Conservation (phyloP, 2,113 vertebrate species). For the Phalacrocorax aristotelis region DNA sequence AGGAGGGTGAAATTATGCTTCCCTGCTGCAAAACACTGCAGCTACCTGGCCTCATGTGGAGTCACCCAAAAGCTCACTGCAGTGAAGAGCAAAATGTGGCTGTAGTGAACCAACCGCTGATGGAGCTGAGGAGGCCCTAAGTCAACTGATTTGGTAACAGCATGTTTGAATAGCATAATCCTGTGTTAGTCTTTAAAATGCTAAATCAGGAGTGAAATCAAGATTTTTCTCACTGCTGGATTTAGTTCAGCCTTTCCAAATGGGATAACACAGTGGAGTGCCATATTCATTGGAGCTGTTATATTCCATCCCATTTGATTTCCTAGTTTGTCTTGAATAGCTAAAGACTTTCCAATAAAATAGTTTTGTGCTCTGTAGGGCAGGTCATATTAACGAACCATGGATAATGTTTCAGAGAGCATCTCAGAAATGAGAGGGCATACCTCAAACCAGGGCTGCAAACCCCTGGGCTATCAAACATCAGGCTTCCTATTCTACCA, state of each 20-base stretch:
- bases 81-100: neutral
- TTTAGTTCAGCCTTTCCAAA: slow-evolving; percentile 11
- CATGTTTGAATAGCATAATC: neutral
- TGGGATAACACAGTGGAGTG: neutral
- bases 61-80: neutral
- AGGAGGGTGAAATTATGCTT: neutral
- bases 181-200: neutral
- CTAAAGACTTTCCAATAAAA: neutral
- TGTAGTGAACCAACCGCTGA: neutral
- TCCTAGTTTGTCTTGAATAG: neutral
- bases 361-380: neutral
- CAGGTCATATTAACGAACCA: neutral
- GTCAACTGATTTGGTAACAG: neutral
- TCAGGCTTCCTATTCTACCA: neutral
- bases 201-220: slow-evolving; percentile 28
- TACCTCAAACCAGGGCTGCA: neutral
- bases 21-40: neutral
- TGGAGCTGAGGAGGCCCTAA: neutral
- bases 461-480: neutral
- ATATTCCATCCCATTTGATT: neutral
- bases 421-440: neutral
- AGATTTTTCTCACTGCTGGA: neutral
- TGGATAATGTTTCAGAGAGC: neutral
- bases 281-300: neutral
- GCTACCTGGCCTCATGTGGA: neutral